A percentile compares a stretch with the other conserved stretches of the same genome.
These are phyloP conservation scores for Plebejus anna DNA, from an alignment of 2,888 invertebrate species.

Conservation along the genomic window DNA sequence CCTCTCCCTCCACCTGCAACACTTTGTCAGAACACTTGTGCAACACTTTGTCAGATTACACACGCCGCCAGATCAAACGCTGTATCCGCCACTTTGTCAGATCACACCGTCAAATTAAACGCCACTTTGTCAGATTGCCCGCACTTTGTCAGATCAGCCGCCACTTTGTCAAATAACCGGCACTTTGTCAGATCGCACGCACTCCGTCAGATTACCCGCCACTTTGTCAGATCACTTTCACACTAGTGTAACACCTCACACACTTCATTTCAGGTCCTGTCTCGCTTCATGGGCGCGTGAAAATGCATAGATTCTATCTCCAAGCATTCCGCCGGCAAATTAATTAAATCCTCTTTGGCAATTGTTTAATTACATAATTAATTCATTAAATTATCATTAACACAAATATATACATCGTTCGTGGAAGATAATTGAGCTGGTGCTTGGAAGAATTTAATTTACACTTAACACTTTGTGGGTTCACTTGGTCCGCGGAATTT, in stretches of 20 bases:
- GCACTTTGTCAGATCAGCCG: too few species aligned
- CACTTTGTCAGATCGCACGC: constrained; percentile 4
- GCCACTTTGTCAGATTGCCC: constrained; percentile 7
- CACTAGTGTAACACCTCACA: background rate
- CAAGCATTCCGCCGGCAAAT: constrained; percentile 32
- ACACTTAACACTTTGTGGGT: constrained; percentile 27
- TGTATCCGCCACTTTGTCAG: background rate
- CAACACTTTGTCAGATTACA: constrained; percentile 18
- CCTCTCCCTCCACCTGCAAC: constrained; percentile 43
- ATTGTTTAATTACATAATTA: constrained; percentile 20
- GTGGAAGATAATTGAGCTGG: constrained; percentile 33
- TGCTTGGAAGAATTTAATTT: constrained; percentile 29
- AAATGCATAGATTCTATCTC: constrained; percentile 34
- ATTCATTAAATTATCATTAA: background rate
- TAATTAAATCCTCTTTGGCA: constrained; percentile 26
- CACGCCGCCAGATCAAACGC: background rate
- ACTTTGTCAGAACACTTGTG: constrained; percentile 28
- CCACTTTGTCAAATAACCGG: background rate
- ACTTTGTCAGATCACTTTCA: constrained; percentile 14
- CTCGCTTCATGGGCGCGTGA: constrained; percentile 26
- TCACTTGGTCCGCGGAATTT: constrained; percentile 28
- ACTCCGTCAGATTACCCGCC: background rate
- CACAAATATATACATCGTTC: background rate
- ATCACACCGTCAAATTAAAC: background rate
- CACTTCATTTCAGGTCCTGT: constrained; percentile 28